Base-by-base conservation (phyloP, 2,888 invertebrate species). In the Heliconius erato region DNA sequence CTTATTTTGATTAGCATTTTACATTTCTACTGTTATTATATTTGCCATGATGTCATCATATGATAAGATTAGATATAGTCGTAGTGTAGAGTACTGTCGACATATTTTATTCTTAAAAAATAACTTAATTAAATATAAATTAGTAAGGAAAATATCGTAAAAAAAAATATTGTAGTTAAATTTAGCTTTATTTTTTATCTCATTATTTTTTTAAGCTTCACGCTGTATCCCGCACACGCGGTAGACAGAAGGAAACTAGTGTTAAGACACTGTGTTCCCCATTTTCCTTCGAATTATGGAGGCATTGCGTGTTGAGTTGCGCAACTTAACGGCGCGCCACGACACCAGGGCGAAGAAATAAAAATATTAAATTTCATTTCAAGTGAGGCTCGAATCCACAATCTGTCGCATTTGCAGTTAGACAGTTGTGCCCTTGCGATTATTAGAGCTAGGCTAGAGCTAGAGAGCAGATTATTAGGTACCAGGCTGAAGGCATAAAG, bases 11-110 rank as follows among this genome's bases (percentile, higher is more conserved):
- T 90, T 11, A 82, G 80, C 77, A 81, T 67, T 82, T 19, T 68
- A 63, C 28, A 82, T 77, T 83, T 74, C 19, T 71, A 76, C 54
- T 82, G 0, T 40, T 79, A 32, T 79, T 68, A 74, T 79, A 81
- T 89, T 88, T 81, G 84, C 9, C 72, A 89, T 94, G 94, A 93
- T 92, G 92, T 94, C 93, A 93, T 87, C 83, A 80, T 83, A 85
- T 86, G 93, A 94, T 94, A 92, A 94, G 94, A 94, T 94, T 89
- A 92, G 93, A 94, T 93, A 88, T 49, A 83, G 83, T 85, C 67
- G 49, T 80, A 88, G 89, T 89, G 87, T 89, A 90, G 90, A 86
- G 85, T 88, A 87, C 87, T 88, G 88, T 87, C 88, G 89, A 90
- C 91, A 88, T 92, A 86, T 92, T 92, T 90, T 88, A 88, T 86